These are phyloP conservation scores for Carassius gibelio DNA, from an alignment of 2,113 vertebrate genomes.

Conservation along the genomic window DNA sequence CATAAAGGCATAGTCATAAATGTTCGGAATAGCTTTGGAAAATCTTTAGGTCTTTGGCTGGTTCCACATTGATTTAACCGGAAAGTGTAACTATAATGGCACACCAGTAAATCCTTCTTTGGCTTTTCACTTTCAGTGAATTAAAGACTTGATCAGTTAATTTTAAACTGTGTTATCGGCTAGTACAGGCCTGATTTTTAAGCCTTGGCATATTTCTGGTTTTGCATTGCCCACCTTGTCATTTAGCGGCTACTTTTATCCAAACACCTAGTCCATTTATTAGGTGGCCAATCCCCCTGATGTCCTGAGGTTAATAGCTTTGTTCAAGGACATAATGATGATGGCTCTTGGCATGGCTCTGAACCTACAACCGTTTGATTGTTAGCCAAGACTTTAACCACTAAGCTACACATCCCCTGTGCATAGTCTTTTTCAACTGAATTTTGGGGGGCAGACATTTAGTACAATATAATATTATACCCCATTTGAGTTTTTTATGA, in stretches of 20 bases:
- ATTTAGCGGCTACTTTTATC: slow-evolving; percentile 1
- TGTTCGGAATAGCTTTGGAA: slow-evolving; percentile 1
- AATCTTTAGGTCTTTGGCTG: slow-evolving; percentile 2
- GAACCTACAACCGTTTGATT: slow-evolving; percentile 17
- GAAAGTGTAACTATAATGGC: slow-evolving; percentile 1
- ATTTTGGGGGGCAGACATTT: background rate
- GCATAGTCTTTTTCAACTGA: background rate
- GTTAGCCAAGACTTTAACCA: slow-evolving; percentile 1
- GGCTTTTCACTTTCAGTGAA: background rate
- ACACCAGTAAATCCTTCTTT: background rate
- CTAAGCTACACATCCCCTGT: background rate
- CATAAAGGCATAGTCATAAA: slow-evolving; percentile 20
- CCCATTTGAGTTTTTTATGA: background rate
- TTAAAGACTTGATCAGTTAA: background rate
- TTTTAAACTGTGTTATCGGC: background rate
- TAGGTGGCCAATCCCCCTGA: background rate
- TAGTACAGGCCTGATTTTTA: background rate
- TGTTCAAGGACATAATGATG: slow-evolving; percentile 8
- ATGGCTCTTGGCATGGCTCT: slow-evolving; percentile 8
- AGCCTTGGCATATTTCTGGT: background rate
- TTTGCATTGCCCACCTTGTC: background rate
- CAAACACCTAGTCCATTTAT: slow-evolving; percentile 1
- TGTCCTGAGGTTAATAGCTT: slow-evolving; percentile 26
- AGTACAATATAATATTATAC: background rate
- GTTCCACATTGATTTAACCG: slow-evolving; percentile 7